These are phyloP conservation scores for Palaemon carinicauda DNA, from an alignment of 1,140 invertebrate species.

Conservation along the genomic window DNA sequence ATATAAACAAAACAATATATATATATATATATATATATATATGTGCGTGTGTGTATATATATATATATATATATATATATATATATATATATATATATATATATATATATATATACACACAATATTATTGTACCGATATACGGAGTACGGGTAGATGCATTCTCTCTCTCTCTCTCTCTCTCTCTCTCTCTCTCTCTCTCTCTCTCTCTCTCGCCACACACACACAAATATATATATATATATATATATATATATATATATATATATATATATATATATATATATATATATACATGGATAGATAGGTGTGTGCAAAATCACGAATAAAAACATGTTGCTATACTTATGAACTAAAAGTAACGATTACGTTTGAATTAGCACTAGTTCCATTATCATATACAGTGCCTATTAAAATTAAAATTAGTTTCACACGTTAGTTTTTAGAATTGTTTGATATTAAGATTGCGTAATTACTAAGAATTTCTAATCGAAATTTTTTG, in stretches of 20 bases:
- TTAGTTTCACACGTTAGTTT: too few species aligned
- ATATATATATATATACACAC: conserved; percentile 15
- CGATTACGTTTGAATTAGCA: background rate
- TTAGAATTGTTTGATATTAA: too few species aligned
- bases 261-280: background rate
- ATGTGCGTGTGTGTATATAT: background rate
- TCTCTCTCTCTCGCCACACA: too few species aligned
- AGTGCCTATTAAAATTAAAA: too few species aligned
- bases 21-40: conserved; percentile 9
- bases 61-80: background rate
- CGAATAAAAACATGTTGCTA: background rate
- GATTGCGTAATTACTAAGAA: too few species aligned
- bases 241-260: background rate
- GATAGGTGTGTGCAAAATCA: background rate
- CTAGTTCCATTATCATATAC: background rate
- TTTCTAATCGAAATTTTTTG: too few species aligned
- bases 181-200: too few species aligned
- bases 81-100: conserved; percentile 10
- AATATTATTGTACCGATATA: too few species aligned
- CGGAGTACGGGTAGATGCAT: too few species aligned
- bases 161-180: too few species aligned
- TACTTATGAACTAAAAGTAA: background rate
- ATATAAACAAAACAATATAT: background rate
- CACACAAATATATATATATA: background rate
- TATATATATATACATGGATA: background rate